phyloP scores from a whole-genome alignment of 2,797 vertebrate species.

The Anableps anableps region DNA sequence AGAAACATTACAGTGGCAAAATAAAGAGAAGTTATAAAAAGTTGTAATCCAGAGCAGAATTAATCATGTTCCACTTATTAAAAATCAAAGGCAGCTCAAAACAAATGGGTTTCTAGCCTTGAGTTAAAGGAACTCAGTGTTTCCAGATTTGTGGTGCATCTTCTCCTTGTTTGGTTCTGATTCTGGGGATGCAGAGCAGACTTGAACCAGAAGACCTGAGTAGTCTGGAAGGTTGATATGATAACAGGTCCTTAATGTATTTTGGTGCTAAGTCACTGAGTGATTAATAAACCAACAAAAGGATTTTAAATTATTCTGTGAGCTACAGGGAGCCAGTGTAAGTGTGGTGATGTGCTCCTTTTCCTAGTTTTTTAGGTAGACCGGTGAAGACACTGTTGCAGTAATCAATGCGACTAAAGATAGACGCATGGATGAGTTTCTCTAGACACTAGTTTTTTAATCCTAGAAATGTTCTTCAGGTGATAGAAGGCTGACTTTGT shows the following conservation, averaged over 20 bases:
- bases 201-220: too few species aligned
- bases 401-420: too few species aligned
- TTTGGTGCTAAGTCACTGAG: background rate
- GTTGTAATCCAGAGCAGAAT: background rate
- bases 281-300: background rate
- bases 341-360: too few species aligned
- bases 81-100: background rate
- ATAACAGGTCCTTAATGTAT: background rate
- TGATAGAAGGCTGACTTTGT: too few species aligned
- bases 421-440: too few species aligned
- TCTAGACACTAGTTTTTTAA: too few species aligned
- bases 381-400: background rate
- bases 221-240: too few species aligned
- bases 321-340: too few species aligned
- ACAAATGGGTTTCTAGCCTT: background rate
- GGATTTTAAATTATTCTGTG: too few species aligned
- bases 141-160: background rate
- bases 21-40: background rate
- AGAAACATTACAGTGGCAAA: background rate
- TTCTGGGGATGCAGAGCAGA: background rate
- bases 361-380: background rate
- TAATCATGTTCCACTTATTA: background rate
- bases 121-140: background rate
- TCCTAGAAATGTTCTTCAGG: too few species aligned
- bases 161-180: background rate